Percentiles rank a stretch among this genome's conserved stretches.
These are phyloP conservation scores for Onychostruthus taczanowskii DNA, from an alignment of 2,113 vertebrate genomes.

Conservation along the genomic window DNA sequence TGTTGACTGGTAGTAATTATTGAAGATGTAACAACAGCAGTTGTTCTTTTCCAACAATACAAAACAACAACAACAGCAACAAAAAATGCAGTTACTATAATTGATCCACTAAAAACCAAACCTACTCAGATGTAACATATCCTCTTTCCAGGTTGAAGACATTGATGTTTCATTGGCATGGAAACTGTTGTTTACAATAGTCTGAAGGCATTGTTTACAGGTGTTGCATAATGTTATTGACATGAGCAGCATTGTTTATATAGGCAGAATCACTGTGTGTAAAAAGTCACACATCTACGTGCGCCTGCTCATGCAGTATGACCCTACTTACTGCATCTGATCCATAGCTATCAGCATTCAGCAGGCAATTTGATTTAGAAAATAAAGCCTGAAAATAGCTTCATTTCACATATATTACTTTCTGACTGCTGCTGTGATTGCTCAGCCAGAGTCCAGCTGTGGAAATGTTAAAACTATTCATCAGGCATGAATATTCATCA, in stretches of 20 bases:
- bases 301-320: constrained; percentile 4
- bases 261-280: not conserved
- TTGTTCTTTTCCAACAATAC: not conserved
- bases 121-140: not conserved
- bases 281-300: not conserved
- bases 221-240: not conserved
- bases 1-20: not conserved
- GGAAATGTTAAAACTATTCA: constrained; percentile 70
- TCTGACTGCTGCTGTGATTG: constrained; percentile 57
- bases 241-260: not conserved
- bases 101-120: not conserved
- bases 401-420: constrained; percentile 61
- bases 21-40: not conserved
- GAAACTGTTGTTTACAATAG: not conserved
- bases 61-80: not conserved
- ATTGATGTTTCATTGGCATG: not conserved
- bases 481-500: constrained; percentile 72
- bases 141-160: not conserved
- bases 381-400: constrained; percentile 55
- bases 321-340: constrained; percentile 2
- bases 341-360: constrained; percentile 47
- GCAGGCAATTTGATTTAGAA: constrained; percentile 57
- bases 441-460: constrained; percentile 62
- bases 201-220: not conserved
- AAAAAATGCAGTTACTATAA: not conserved